Evolutionary conservation across 92 coral and sea anemone species (phyloP).

Genomic region (Epizoanthus illoricatus): DNA sequence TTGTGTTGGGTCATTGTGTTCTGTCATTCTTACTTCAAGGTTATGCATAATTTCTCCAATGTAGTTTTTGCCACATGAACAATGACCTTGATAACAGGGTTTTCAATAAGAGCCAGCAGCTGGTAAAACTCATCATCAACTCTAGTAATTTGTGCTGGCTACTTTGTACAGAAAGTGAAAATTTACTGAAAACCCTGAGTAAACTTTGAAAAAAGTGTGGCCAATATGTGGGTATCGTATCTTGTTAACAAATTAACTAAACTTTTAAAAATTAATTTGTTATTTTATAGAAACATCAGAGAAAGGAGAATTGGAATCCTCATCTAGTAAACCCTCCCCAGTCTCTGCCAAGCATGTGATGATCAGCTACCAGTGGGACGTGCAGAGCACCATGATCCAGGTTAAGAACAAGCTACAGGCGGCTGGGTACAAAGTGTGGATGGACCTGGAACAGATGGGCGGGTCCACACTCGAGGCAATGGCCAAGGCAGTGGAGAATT

Average conservation of each 20-base stretch:
- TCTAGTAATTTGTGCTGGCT: no score
- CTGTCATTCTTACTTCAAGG: no score
- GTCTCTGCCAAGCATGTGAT: constrained; percentile 57
- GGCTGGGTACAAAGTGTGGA: constrained; percentile 81
- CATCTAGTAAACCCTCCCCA: background rate
- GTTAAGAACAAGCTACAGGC: constrained; percentile 69
- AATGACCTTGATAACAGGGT: no score
- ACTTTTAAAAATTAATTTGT: background rate
- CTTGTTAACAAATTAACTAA: background rate
- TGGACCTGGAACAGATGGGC: constrained; percentile 87
- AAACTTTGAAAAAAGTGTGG: background rate
- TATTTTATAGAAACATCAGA: background rate
- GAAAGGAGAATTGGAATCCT: background rate
- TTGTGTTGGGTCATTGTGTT: no score
- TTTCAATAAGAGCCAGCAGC: no score
- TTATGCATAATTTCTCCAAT: no score
- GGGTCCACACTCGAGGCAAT: constrained; percentile 86
- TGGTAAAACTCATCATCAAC: no score
- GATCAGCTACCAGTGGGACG: constrained; percentile 92
- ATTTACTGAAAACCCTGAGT: no score
- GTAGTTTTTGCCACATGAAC: no score
- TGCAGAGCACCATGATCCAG: constrained; percentile 61
- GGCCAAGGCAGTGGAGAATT: constrained; percentile 84
- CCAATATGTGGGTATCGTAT: background rate
- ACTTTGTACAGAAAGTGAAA: no score